Percentiles rank a stretch among this genome's conserved stretches.
Conservation (phyloP, 2,888 invertebrate species). For the Hirtodrosophila duncani region DNA sequence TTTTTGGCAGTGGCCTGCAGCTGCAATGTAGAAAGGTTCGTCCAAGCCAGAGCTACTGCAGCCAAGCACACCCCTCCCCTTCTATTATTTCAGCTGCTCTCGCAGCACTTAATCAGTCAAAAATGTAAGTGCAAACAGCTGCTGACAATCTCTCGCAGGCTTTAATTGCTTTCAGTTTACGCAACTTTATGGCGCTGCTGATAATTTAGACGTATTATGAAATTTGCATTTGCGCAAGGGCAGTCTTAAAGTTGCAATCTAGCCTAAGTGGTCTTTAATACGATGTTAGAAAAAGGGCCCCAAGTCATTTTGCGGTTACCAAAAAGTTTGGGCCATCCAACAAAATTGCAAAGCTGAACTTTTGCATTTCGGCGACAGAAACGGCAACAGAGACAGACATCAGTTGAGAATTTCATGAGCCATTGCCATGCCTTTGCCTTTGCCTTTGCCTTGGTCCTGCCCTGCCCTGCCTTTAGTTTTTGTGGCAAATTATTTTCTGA, state of each 20-base stretch:
- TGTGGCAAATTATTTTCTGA: slow-evolving; percentile 34
- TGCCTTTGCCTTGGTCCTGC: slow-evolving; percentile 30
- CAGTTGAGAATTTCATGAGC: slow-evolving; percentile 57
- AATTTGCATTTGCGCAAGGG: slow-evolving; percentile 12
- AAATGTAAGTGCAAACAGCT: slow-evolving; percentile 52
- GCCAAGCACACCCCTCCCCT: slow-evolving; percentile 1
- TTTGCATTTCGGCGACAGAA: too few species aligned
- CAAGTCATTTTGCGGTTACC: slow-evolving; percentile 60
- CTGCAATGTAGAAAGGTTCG: too few species aligned
- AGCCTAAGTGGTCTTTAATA: slow-evolving; percentile 66
- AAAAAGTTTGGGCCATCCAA: too few species aligned
- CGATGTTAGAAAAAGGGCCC: slow-evolving; percentile 39
- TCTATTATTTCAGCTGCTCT: slow-evolving; percentile 38
- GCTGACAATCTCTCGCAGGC: slow-evolving; percentile 45
- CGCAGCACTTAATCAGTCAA: slow-evolving; percentile 65
- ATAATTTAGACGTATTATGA: slow-evolving; percentile 36
- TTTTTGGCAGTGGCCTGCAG: too few species aligned
- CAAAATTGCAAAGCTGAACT: too few species aligned
- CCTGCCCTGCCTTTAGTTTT: slow-evolving; percentile 23
- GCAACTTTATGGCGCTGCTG: too few species aligned
- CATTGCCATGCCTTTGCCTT: slow-evolving; percentile 22
- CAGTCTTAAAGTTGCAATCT: slow-evolving; percentile 55
- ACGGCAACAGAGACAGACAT: slow-evolving; percentile 13
- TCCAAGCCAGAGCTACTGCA: neutral
- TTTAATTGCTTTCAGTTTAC: slow-evolving; percentile 63